These are phyloP conservation scores for Petromus typicus DNA, from an alignment of 2,113 vertebrate genomes.

Conservation along the genomic window DNA sequence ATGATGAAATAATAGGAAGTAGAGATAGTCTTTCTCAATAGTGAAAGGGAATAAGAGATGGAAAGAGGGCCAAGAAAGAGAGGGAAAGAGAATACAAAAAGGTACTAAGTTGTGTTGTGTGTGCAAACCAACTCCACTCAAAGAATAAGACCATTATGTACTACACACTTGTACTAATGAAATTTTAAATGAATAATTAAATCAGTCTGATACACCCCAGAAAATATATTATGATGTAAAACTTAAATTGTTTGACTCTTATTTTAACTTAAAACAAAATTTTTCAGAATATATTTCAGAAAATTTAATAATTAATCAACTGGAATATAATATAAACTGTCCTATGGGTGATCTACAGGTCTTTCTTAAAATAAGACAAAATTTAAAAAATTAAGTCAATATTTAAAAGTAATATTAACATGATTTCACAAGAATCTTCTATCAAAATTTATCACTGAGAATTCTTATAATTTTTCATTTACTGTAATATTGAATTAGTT, in stretches of 20 bases:
- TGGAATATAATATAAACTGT: not conserved
- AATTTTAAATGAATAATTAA: not conserved
- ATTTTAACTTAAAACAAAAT: not conserved
- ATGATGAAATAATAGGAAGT: not conserved
- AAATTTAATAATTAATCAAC: not conserved
- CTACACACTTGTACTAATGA: not conserved
- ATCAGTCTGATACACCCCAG: not conserved
- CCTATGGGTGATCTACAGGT: not conserved
- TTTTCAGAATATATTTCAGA: not conserved
- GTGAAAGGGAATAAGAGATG: not conserved
- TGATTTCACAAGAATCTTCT: not conserved
- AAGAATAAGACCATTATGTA: not conserved
- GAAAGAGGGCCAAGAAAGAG: too few species aligned
- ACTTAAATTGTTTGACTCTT: not conserved
- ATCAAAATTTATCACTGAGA: not conserved
- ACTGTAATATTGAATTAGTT: not conserved
- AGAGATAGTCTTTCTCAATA: not conserved
- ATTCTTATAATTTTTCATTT: not conserved
- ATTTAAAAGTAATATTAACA: constrained; percentile 6
- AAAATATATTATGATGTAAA: not conserved
- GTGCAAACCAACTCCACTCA: too few species aligned
- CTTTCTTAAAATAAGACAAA: not conserved
- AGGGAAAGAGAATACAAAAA: not conserved
- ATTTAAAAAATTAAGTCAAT: constrained; percentile 1
- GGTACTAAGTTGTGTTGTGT: not conserved